Evolutionary conservation across 2,888 invertebrate genomes (phyloP).

Genomic region (Dascillus cervinus): DNA sequence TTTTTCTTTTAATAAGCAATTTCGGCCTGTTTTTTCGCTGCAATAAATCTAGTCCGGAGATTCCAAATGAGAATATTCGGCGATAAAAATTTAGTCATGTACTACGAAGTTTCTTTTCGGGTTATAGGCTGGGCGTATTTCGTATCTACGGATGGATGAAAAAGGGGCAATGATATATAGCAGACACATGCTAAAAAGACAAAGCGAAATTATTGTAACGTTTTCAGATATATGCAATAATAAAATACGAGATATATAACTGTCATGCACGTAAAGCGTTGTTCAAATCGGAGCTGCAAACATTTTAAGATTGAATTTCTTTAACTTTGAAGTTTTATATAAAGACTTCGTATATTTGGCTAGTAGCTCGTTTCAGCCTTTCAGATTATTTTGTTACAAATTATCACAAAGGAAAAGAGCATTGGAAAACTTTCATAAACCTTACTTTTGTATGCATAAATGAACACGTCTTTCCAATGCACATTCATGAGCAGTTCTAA

Average conservation of each 20-base stretch:
- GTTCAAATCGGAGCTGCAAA: slow-evolving; percentile 21
- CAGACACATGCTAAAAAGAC: slow-evolving; percentile 21
- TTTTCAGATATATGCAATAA: slow-evolving; percentile 18
- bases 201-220: slow-evolving; percentile 22
- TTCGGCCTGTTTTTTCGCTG: too few species aligned
- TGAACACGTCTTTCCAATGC: too few species aligned
- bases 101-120: too few species aligned
- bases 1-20: too few species aligned
- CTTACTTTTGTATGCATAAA: too few species aligned
- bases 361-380: slow-evolving; percentile 23
- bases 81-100: too few species aligned
- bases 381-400: too few species aligned
- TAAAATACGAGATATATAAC: slow-evolving; percentile 22
- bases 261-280: slow-evolving; percentile 20
- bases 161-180: slow-evolving; percentile 16
- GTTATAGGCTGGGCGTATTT: slow-evolving; percentile 10
- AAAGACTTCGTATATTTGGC: slow-evolving; percentile 26
- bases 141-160: slow-evolving; percentile 13
- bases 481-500: too few species aligned
- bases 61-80: too few species aligned
- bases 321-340: slow-evolving; percentile 21
- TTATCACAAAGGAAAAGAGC: too few species aligned
- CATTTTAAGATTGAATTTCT: slow-evolving; percentile 25
- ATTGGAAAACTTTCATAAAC: too few species aligned
- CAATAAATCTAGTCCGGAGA: too few species aligned